Evolutionary conservation across 2,888 invertebrate genomes (phyloP), one percentile per base, ranked within the genome.

Genomic region (Synergus umbraculus): DNA sequence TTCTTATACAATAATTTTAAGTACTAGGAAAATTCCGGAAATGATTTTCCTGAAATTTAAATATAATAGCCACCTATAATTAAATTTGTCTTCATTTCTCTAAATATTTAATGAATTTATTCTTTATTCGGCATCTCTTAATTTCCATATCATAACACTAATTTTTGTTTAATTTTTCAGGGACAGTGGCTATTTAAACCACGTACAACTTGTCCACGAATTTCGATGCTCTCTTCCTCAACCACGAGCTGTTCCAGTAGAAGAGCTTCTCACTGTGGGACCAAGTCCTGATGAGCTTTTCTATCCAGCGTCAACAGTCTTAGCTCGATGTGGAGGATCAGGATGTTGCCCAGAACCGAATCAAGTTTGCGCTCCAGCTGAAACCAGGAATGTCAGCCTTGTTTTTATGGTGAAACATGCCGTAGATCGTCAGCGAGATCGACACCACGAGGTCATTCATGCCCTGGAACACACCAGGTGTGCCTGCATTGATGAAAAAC

Each of bases 391-490:
- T 18, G 87, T 92, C 49, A 89, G 88, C 76, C 86, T 92, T n/a
- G 90, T 91, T 5, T 92, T 92, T 79, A 87, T 88, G 85, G 88
- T 92, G 29, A 88, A 87, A 78, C 91, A 91, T 76, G 80, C 84
- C 3, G 87, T 91, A 77, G 91, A 91, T 82, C 88, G 83, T 58
- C 89, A 88, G 80, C 88, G 90, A 4, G 89, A 89, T 80, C 88
- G 90, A 76, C 90, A 91, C 84, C 90, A 91, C 79, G 91, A 91
- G 81, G 81, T 89, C 41, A 87, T 91, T 78, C 89, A 90, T 79
- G 89, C 88, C 15, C 22, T 88, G 49, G 89, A 91, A 67, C 91
- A 91, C 77, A 87, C 87, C 1, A 89, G 88, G 77, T 91, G 91
- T 79, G 87, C 85, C 13, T 91, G 91, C 79, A 81, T 87, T 15